Base-by-base conservation (phyloP, 2,888 invertebrate genomes). In the Philaethria dido region DNA sequence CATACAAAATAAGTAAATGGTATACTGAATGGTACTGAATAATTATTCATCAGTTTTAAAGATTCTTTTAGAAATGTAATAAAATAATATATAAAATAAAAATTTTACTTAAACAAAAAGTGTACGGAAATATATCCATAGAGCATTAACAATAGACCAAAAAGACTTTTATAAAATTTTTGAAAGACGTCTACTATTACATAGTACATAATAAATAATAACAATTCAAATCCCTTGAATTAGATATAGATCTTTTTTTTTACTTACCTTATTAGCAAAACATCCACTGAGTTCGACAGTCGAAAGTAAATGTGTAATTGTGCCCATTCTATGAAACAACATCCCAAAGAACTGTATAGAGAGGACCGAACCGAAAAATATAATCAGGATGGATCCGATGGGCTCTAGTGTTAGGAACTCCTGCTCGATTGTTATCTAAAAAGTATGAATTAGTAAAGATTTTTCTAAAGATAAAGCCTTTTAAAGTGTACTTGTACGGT, bases 261-360 rank as follows among this genome's bases (percentile, higher is more conserved):
- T 33, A 77, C 84, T 82, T 83, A 96, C 96, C 94, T 95, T 96
- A 81, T 96, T 97, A 76, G 95, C 95, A 74, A 94, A 95, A 81
- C 95, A 96, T 89, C 95, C 95, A 84, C 97, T 96, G 55, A 99
- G 94, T 71, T 98, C 96, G 0, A 98, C 98, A 0, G 98, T 97
- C 0, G 99, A 97, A 75, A 99, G 93, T 80, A 99, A 97, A 85
- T 99, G 99, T 0, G 98, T 97, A 66, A 99, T 92, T 0, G 99
- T 99, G 71, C 98, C 98, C 79, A 99, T 96, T 52, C 99, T 96
- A 95, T 99, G 99, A 93, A 98, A 96, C 92, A 99, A 89, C 99
- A 99, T 99, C 62, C 98, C 99, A 18, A 95, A 93, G 89, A 99
- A 99, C 93, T 99, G 99, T 71, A 99, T 96, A 18, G 98, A 84